Evolutionary conservation across 2,113 vertebrate species (phyloP), one percentile per base, ranked within the genome.

Genomic region (Gavia stellata): DNA sequence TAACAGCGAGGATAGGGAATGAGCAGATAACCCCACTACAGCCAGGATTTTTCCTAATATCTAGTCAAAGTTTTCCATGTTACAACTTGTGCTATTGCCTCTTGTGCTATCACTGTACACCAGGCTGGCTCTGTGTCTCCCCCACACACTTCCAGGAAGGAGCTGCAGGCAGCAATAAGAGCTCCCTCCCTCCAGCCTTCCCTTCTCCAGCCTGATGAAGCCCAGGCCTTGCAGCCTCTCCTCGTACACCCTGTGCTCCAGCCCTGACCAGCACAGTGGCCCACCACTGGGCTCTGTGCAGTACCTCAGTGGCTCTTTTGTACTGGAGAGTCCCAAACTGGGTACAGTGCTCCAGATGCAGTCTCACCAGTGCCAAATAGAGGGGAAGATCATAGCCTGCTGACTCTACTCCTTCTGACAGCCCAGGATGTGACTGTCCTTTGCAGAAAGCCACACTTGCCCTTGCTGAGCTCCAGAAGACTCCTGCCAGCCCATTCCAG

Each of bases 221-320:
- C 17, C 50, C 42, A 28, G 17, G n/a, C 28, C 26, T 28, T 3
- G 26, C 14, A 63, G 49, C 42, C 17, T 65, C 14, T 75, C 18
- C 28, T 44, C 8, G 2, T 31, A 31, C 15, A 29, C 12, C 15
- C 15, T 25, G 23, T 50, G 29, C 42, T 29, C 31, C 40, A 55
- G 33, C 42, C 47, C 4, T 16, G 23, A 40, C 24, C 50, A 50
- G 25, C 44, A 26, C 8, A 1, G 36, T 7, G 12, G 19, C 17
- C 14, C 34, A 14, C 14, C 0, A 0, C 33, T 63, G 42, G 21
- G 29, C 36, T 63, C 28, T 0, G 1, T 34, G 3, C 28, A 50
- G 28, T 34, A 44, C 24, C 62, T 86, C 25, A n/a, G 14, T 3
- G 11, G 3, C 20, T 77, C 11, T 63, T 17, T 26, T 7, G 17